Base-by-base conservation (phyloP, 2,888 invertebrate species). In the Ethmia dodecea region DNA sequence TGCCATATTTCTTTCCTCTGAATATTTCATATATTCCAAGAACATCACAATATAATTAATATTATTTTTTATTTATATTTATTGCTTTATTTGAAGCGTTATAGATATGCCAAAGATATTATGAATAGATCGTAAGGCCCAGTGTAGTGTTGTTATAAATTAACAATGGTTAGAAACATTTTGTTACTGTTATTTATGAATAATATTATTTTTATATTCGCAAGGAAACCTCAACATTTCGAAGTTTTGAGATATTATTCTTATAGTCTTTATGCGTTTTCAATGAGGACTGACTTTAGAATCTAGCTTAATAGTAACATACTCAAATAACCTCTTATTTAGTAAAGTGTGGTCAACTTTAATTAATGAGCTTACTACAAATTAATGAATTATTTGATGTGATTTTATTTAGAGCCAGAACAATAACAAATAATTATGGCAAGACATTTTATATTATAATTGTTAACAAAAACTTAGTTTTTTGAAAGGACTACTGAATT, bases 21-120 rank as follows among this genome's bases (percentile, higher is more conserved):
- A n/a, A n/a, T n/a, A n/a, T n/a, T n/a, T n/a, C n/a, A n/a, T n/a
- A n/a, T n/a, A n/a, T n/a, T n/a, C n/a, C n/a, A n/a, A n/a, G n/a
- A n/a, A n/a, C n/a, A n/a, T n/a, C n/a, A n/a, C n/a, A n/a, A n/a
- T n/a, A n/a, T n/a, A n/a, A n/a, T n/a, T n/a, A n/a, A n/a, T n/a
- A n/a, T n/a, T n/a, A n/a, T n/a, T n/a, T n/a, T n/a, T n/a, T n/a
- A n/a, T n/a, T n/a, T n/a, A n/a, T n/a, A n/a, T 60, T 60, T 60
- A 62, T 56, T 63, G 64, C 59, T 68, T 61, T 63, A 47, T 40
- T 55, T 41, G 62, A 63, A 74, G 71, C 62, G 60, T n/a, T 66
- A 67, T 62, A 56, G 61, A 67, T 70, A 83, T 84, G 72, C 86
- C 84, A 86, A 86, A 86, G 84, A 84, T 81, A n/a, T 70, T 70